phyloP scores from a whole-genome alignment of 2,113 vertebrate genomes.

The Chaetorhynchus papuensis region DNA sequence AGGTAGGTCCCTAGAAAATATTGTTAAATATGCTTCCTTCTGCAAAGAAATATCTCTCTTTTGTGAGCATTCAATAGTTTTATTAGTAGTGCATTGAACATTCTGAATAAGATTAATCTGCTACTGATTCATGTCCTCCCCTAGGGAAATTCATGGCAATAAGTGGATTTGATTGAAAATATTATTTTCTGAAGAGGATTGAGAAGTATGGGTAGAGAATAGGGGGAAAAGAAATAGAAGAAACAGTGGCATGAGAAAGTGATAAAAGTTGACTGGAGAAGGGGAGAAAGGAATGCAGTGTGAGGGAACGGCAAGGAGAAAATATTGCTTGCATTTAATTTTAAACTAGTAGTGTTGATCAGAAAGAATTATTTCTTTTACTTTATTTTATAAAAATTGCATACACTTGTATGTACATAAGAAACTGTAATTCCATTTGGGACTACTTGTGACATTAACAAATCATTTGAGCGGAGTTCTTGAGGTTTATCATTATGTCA shows the following conservation, averaged over 20 bases:
- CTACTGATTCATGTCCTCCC: not conserved
- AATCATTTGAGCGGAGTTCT: slow-evolving; percentile 23
- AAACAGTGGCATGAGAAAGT: not conserved
- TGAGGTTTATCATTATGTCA: slow-evolving; percentile 42
- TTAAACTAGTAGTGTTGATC: not conserved
- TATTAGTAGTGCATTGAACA: not conserved
- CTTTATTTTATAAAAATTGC: slow-evolving; percentile 30
- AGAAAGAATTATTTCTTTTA: slow-evolving; percentile 25
- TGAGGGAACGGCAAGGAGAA: not conserved
- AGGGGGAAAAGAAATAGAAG: not conserved
- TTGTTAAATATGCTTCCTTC: not conserved
- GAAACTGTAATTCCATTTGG: slow-evolving; percentile 42
- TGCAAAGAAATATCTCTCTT: not conserved
- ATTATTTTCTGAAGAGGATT: not conserved
- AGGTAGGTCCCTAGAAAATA: not conserved
- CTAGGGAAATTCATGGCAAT: not conserved
- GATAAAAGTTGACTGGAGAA: not conserved
- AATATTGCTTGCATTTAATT: slow-evolving; percentile 30
- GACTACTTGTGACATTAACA: slow-evolving; percentile 36
- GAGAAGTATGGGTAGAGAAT: not conserved
- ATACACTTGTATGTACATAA: not conserved
- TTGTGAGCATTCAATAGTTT: not conserved
- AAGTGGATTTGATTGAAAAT: slow-evolving; percentile 13
- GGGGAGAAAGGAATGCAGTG: not conserved
- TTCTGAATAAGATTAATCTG: not conserved